phyloP scores from a whole-genome alignment of 2,797 vertebrate species.

The Danio choprae region DNA sequence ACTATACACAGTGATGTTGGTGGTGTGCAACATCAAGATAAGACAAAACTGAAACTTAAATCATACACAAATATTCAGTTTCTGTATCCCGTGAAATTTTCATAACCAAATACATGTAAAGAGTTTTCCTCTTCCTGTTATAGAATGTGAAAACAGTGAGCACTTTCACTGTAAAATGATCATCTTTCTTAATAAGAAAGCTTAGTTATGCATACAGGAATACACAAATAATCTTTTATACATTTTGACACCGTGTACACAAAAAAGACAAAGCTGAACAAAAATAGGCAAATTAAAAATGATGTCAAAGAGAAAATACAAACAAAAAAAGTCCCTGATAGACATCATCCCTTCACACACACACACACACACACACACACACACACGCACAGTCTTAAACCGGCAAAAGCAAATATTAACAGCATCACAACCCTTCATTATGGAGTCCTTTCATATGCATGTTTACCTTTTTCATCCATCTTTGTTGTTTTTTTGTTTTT shows the following conservation, averaged over 20 bases:
- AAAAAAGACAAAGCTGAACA: neutral
- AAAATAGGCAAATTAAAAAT: neutral
- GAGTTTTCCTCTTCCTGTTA: constrained; percentile 56
- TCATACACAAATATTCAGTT: constrained; percentile 63
- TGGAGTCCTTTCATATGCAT: constrained; percentile 74
- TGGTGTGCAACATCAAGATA: neutral
- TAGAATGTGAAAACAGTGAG: neutral
- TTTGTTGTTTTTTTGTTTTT: constrained; percentile 18
- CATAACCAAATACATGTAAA: constrained; percentile 77
- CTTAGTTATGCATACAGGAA: too few species aligned
- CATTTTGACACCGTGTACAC: neutral
- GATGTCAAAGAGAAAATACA: constrained; percentile 1
- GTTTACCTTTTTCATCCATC: constrained; percentile 35
- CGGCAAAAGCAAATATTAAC: constrained; percentile 53
- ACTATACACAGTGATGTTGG: neutral
- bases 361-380: neutral
- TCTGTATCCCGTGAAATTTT: constrained; percentile 71
- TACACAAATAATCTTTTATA: neutral
- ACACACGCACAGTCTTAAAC: constrained; percentile 15
- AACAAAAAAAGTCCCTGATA: constrained; percentile 3
- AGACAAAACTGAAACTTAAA: neutral
- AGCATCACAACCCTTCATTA: constrained; percentile 73
- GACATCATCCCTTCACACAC: neutral
- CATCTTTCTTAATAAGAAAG: neutral
- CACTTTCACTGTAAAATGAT: constrained; percentile 40